Percentiles rank a stretch among this genome's conserved stretches.
Evolutionary conservation across 1,140 invertebrate genomes (phyloP).

Genomic region (Ctenoplectra terminalis): DNA sequence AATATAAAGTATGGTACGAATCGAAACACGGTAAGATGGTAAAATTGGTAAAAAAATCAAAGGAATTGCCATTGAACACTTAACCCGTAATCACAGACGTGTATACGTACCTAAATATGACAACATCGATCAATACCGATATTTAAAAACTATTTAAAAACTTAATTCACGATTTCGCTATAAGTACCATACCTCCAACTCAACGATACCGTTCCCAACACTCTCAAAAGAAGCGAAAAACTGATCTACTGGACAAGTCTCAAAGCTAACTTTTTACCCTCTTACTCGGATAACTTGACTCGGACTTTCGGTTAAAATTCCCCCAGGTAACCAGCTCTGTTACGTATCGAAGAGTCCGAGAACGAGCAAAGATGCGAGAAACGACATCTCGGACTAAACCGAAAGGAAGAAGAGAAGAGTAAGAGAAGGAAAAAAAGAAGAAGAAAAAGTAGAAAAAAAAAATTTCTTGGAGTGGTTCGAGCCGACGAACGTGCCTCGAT

Average conservation of each 20-base stretch:
- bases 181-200: too few species aligned
- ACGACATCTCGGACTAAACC: not conserved
- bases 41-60: too few species aligned
- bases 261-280: not conserved
- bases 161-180: too few species aligned
- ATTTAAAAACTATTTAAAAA: too few species aligned
- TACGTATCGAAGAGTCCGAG: slow-evolving; percentile 28
- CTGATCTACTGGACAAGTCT: not conserved
- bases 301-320: slow-evolving; percentile 45
- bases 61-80: too few species aligned
- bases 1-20: too few species aligned
- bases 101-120: too few species aligned
- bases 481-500: slow-evolving; percentile 42
- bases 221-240: not conserved
- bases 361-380: not conserved
- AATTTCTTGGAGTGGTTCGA: slow-evolving; percentile 20
- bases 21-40: too few species aligned
- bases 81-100: too few species aligned
- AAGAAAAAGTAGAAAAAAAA: not conserved
- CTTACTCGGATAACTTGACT: slow-evolving; percentile 5
- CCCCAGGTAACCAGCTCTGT: slow-evolving; percentile 39
- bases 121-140: too few species aligned
- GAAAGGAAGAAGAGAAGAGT: not conserved
- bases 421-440: not conserved
- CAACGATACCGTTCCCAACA: not conserved